Conservation (phyloP, 2,888 invertebrate species). For the Anagyrus pseudococci region DNA sequence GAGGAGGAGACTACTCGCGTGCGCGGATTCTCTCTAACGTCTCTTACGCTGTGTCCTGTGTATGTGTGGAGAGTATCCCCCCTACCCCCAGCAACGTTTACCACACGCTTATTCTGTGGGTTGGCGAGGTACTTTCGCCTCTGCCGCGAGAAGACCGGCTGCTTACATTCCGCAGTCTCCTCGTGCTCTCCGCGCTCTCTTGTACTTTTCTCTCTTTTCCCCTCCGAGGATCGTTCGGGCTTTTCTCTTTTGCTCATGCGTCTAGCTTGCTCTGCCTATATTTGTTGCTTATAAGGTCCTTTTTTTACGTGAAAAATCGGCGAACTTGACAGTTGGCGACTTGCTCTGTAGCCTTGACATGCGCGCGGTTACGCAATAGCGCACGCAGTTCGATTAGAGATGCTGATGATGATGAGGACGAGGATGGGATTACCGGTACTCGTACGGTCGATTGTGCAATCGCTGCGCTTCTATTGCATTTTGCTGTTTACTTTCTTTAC, state of each 20-base stretch:
- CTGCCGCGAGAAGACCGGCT: not conserved
- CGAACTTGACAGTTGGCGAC: slow-evolving; percentile 31
- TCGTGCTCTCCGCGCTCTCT: not conserved
- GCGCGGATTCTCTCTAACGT: slow-evolving; percentile 18
- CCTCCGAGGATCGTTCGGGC: too few relatives aligned
- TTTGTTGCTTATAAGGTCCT: not conserved
- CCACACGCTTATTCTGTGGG: too few relatives aligned
- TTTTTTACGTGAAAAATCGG: slow-evolving; percentile 34
- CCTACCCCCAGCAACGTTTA: too few relatives aligned
- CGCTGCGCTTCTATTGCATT: slow-evolving; percentile 12
- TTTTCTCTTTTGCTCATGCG: not conserved
- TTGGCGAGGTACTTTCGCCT: too few relatives aligned
- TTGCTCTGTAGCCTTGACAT: slow-evolving; percentile 34
- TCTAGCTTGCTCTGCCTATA: not conserved
- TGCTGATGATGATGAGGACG: slow-evolving; percentile 7
- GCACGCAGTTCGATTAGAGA: slow-evolving; percentile 9
- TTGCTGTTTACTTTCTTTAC: not conserved
- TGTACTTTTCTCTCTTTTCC: not conserved
- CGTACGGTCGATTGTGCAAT: slow-evolving; percentile 15
- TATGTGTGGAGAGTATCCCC: not conserved
- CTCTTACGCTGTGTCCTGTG: slow-evolving; percentile 36
- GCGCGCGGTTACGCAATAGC: slow-evolving; percentile 26
- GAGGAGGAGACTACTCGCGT: too few relatives aligned
- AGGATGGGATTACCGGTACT: not conserved
- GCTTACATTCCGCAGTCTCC: too few relatives aligned